Percentiles rank a stretch among this genome's conserved stretches.
Conservation (phyloP, 2,113 vertebrate genomes). For the Oxyura jamaicensis region DNA sequence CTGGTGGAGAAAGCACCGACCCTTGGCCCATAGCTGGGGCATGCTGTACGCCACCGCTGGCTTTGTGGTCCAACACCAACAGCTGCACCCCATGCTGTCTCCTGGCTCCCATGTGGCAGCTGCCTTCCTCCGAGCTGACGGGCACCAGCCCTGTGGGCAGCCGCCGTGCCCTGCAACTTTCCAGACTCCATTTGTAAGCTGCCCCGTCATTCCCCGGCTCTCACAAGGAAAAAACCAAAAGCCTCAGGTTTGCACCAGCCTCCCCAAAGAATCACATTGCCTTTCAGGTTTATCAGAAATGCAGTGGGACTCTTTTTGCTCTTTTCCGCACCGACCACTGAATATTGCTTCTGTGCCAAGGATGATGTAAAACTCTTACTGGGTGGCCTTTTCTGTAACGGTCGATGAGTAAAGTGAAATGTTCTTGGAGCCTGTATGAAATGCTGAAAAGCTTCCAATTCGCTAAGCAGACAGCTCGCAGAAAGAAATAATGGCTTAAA, state of each 20-base stretch:
- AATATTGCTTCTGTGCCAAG: not conserved
- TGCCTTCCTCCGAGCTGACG: not conserved
- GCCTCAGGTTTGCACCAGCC: fast-evolving
- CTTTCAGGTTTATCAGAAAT: not conserved
- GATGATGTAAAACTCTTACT: not conserved
- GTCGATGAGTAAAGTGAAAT: not conserved
- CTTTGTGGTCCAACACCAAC: not conserved
- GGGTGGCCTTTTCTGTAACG: not conserved
- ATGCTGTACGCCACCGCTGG: not conserved
- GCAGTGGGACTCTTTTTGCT: not conserved
- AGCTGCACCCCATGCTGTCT: not conserved
- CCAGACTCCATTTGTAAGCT: not conserved
- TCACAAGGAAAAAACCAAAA: not conserved
- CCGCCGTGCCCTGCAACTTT: not conserved
- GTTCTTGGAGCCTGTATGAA: not conserved
- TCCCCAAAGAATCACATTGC: not conserved
- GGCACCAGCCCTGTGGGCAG: no score
- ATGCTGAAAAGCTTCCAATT: conserved; percentile 6
- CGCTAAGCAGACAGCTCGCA: not conserved
- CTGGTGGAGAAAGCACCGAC: not conserved
- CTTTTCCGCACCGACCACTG: not conserved
- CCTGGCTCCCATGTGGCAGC: not conserved
- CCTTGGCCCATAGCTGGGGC: fast-evolving
- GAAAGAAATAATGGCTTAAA: not conserved
- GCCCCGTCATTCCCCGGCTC: not conserved